A percentile compares a stretch with the other conserved stretches of the same genome.
Conservation (phyloP, 2,888 invertebrate genomes). For the Cyclophora punctaria region DNA sequence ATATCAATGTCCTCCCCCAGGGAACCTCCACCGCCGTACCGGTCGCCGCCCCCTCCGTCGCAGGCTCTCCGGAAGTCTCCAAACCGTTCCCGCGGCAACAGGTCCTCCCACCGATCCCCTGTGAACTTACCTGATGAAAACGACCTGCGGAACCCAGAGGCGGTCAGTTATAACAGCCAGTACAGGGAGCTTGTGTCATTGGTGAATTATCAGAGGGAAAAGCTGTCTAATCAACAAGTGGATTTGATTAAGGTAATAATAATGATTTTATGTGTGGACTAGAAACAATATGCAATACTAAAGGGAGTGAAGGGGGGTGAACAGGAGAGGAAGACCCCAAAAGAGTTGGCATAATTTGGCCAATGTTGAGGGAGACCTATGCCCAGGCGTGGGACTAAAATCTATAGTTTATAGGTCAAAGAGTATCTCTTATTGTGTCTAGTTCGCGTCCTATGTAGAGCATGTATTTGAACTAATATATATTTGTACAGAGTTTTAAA, state of each 20-base stretch:
- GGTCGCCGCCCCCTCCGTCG: constrained; percentile 65
- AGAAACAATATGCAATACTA: no score
- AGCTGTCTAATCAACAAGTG: constrained; percentile 90
- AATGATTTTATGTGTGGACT: no score
- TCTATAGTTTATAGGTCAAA: no score
- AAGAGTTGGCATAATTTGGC: no score
- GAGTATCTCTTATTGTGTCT: no score
- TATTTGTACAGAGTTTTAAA: no score
- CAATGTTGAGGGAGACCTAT: no score
- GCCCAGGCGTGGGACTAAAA: no score
- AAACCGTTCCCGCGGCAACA: constrained; percentile 39
- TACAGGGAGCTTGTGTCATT: constrained; percentile 89
- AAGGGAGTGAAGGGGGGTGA: no score
- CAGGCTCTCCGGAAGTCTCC: constrained; percentile 59
- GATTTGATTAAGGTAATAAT: constrained; percentile 87
- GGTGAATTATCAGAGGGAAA: constrained; percentile 93
- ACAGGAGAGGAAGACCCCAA: no score
- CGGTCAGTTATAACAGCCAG: constrained; percentile 83
- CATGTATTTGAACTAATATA: no score
- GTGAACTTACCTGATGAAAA: constrained; percentile 51
- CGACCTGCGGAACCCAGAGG: constrained; percentile 65
- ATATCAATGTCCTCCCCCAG: constrained; percentile 25
- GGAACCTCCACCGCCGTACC: constrained; percentile 70
- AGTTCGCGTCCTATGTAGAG: no score
- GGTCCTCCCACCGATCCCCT: constrained; percentile 63